Evolutionary conservation across 2,113 vertebrate species (phyloP), one percentile per base, ranked within the genome.

Genomic region (Coryphaenoides rupestris): DNA sequence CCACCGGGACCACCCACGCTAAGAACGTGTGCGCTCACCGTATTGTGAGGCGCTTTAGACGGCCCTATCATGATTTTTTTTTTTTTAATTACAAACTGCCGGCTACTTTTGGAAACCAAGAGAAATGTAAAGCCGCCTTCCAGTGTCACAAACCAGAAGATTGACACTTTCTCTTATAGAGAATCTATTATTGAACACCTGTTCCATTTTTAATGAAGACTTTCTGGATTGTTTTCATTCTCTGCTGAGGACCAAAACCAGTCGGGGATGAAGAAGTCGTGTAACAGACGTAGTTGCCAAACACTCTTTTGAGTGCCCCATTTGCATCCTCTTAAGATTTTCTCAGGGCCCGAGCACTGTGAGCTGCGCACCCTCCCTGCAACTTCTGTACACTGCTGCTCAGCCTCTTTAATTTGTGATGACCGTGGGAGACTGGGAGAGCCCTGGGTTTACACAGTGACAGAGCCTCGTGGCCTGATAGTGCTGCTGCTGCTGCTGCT

Each of bases 391-490:
- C 58, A 74, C 76, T 75, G 69, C 75, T 73, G 73, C 69, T 74
- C 69, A 69, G 74, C 66, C 71, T 78, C 64, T 84, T 86, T 79
- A 81, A 82, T 86, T 85, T 79, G 68, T 81, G 75, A 83, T 77
- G 78, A 80, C 74, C 65, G 73, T 84, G 78, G 75, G 78, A 80
- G 78, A 70, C 68, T 16, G 40, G 57, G 68, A 75, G 65, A 75
- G 65, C 74, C 72, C 52, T 58, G 19, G 4, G 78, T 74, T 57
- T 66, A 26, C 21, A 19, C 40, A 74, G 72, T 68, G 77, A 5
- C 63, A 74, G 72, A 70, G 77, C 70, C 69, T 73, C 49, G 62
- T 76, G 80, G 73, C 62, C 75, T 74, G 76, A 70, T 77, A 73
- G 76, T 24, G 21, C 70, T 69, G 56, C 76, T 23, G 28, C 70